Evolutionary conservation across 2,113 vertebrate genomes (phyloP), one percentile per base, ranked within the genome.

Genomic region (Holacanthus passer): DNA sequence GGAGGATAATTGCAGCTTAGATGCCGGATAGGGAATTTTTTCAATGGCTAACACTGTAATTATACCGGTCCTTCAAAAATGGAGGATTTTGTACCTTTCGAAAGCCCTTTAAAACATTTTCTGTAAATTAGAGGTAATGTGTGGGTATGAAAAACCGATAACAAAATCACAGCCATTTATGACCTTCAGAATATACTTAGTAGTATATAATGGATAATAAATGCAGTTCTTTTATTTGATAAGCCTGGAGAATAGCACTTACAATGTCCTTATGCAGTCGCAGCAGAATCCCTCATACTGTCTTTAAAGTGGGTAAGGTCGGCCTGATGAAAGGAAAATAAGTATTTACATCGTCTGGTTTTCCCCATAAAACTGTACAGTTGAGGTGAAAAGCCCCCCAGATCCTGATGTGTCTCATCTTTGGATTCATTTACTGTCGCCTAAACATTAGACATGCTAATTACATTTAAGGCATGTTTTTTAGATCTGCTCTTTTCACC

Each of bases 1-100:
- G 66, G 39, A 77, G 72, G 71, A 59, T 85, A 77, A 88, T 77
- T 76, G 37, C 58, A 70, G 50, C 56, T 84, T 31, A 20, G 41
- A 67, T 39, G 56, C 31, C 39, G 45, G 50, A 45, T 59, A 32
- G 63, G 48, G 22, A 8, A 16, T 39, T 64, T 63, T 69, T 68
- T 76, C 60, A 41, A 19, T 68, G 16, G 37, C 69, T 39, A 5
- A n/a, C 10, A 2, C 43, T 41, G 14, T 77, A 62, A 74, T 83
- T 69, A 73, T 29, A 69, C 27, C 12, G n/a, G 29, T 22, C 16
- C 5, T 1, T 22, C 8, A 7, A 13, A 48, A 32, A 9, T 13
- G 1, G 20, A n/a, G 22, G 56, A 43, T 48, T 56, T 16, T 27
- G 13, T 39, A 12, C 37, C n/a, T 47, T 69, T 64, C 58, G 7